Evolutionary conservation across 2,888 invertebrate genomes (phyloP).

Genomic region (Tachina lurida): DNA sequence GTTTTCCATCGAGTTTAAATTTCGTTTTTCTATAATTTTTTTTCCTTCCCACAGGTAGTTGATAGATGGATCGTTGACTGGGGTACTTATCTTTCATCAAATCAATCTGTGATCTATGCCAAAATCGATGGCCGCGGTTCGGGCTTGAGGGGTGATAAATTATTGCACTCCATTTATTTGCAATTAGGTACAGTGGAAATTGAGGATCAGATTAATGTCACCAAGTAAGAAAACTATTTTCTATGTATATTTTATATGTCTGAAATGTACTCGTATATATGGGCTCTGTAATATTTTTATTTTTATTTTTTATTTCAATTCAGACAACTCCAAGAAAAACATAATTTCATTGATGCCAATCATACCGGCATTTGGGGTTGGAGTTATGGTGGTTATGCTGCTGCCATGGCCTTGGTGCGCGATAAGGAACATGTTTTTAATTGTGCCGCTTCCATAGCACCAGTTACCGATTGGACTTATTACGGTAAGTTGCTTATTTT

Average conservation of each 20-base stretch:
- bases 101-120: slow-evolving; percentile 93
- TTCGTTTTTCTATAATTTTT: not conserved
- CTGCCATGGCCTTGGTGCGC: slow-evolving; percentile 92
- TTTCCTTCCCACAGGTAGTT: slow-evolving; percentile 75
- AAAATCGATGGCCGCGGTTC: slow-evolving; percentile 96
- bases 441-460: slow-evolving; percentile 97
- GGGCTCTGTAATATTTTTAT: not conserved
- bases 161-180: slow-evolving; percentile 92
- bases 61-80: slow-evolving; percentile 93
- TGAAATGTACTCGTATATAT: not conserved
- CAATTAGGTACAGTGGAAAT: slow-evolving; percentile 95
- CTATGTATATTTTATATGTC: not conserved
- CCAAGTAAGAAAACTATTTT: slow-evolving; percentile 82
- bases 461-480: slow-evolving; percentile 97
- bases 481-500: slow-evolving; percentile 87
- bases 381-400: slow-evolving; percentile 98
- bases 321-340: slow-evolving; percentile 84
- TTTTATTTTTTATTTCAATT: slow-evolving; percentile 75
- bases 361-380: slow-evolving; percentile 98
- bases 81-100: slow-evolving; percentile 93
- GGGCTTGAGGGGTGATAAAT: slow-evolving; percentile 91
- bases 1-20: no score
- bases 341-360: slow-evolving; percentile 88
- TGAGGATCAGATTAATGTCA: slow-evolving; percentile 94
- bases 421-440: slow-evolving; percentile 90